Evolutionary conservation across 2,113 vertebrate genomes (phyloP), one percentile per base, ranked within the genome.

Genomic region (Alethe diademata): DNA sequence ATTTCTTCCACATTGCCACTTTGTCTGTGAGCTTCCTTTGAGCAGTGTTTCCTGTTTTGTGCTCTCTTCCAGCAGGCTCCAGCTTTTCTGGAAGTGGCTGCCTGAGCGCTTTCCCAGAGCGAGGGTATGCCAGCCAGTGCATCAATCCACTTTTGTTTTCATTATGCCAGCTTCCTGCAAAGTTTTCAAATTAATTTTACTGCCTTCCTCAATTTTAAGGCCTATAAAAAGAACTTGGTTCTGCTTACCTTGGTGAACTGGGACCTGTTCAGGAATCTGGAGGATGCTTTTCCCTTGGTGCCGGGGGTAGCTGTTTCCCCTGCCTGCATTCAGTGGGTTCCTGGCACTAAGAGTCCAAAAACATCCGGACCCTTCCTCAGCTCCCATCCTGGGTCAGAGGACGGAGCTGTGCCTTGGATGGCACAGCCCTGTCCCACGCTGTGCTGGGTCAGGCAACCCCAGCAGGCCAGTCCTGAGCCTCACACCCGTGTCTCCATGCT

Each of bases 171-270:
- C 96, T 97, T 98, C 97, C 98, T 96, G 95, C 33, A 38, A 98
- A 90, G 97, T 96, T 97, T 94, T 96, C 96, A 96, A 96, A 97
- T 98, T 97, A 97, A 98, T 98, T 98, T 97, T 91, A 97, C 97
- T 95, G 95, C 95, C 88, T 96, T 90, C 79, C 29, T 96, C 96
- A 92, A 66, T 96, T 97, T 97, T 92, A 96, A 97, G 93, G 76
- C 94, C 96, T 92, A 86, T 96, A 93, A 96, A 98, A 96, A 94
- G 94, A 75, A 74, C 33, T 76, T 47, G 57, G 84, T 96, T 95
- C 93, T 79, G 86, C 73, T 85, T 97, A 92, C 88, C 93, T 95
- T 86, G 83, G 97, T 96, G 93, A 97, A 51, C 85, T 69, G 95
- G 96, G 95, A 56, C 81, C 92, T 64, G 62, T 90, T 93, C 91